phyloP scores from a whole-genome alignment of 2,888 invertebrate species.

The Malthinus flaveolus region DNA sequence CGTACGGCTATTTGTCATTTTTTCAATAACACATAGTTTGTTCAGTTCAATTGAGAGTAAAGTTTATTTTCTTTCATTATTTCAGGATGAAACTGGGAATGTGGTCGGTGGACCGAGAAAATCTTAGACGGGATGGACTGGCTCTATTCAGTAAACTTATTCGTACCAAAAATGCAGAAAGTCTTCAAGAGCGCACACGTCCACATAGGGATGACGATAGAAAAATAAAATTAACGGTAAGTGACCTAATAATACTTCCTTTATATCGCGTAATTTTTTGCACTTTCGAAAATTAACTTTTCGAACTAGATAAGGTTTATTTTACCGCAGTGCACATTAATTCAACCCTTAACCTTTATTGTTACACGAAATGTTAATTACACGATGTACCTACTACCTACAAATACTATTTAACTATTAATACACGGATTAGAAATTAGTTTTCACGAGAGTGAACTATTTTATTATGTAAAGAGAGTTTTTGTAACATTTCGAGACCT shows the following conservation, averaged over 20 bases:
- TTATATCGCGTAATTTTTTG: not conserved
- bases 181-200: constrained; percentile 61
- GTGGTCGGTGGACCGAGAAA: constrained; percentile 61
- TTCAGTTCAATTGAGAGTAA: constrained; percentile 16
- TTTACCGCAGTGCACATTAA: not conserved
- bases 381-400: too few species aligned
- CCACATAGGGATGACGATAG: constrained; percentile 60
- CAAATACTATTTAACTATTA: too few species aligned
- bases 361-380: too few species aligned
- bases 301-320: not conserved
- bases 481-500: too few species aligned
- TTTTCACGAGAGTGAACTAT: too few species aligned
- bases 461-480: too few species aligned
- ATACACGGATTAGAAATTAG: too few species aligned
- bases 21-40: constrained; percentile 7
- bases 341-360: too few species aligned
- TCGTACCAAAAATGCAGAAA: constrained; percentile 80
- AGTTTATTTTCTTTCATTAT: constrained; percentile 11
- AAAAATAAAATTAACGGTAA: constrained; percentile 77
- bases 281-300: not conserved
- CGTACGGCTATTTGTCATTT: constrained; percentile 10
- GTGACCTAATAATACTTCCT: constrained; percentile 37
- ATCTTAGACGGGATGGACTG: constrained; percentile 65
- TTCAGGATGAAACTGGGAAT: constrained; percentile 59
- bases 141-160: constrained; percentile 82